Conservation (phyloP, 1,140 invertebrate species). For the Penaeus japonicus region DNA sequence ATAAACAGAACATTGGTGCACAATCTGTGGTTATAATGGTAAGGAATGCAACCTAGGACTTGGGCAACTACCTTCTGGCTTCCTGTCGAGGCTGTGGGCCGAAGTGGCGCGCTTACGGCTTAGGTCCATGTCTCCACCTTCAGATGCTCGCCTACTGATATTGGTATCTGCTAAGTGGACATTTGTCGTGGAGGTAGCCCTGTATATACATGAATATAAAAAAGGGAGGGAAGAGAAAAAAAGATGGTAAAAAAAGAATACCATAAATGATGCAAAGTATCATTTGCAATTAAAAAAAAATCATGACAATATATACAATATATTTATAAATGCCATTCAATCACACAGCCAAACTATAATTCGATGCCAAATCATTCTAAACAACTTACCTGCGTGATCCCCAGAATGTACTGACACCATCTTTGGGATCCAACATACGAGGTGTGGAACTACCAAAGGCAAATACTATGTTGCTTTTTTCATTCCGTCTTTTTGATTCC, state of each 20-base stretch:
- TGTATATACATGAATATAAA: constrained; percentile 63
- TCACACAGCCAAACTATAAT: too few relatives aligned
- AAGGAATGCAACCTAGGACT: too few relatives aligned
- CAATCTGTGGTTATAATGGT: not conserved
- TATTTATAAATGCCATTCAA: not conserved
- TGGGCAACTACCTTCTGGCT: constrained; percentile 70
- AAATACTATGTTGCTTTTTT: constrained; percentile 76
- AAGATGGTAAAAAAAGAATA: not conserved
- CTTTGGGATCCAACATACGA: constrained; percentile 81
- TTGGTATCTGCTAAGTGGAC: constrained; percentile 71
- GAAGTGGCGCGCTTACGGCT: constrained; percentile 84
- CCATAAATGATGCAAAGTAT: not conserved
- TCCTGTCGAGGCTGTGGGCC: constrained; percentile 76
- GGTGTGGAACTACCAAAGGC: constrained; percentile 90
- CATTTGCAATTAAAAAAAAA: not conserved
- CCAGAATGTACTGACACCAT: constrained; percentile 64
- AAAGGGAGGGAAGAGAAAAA: too few relatives aligned
- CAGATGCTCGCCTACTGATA: constrained; percentile 81
- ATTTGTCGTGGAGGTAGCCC: constrained; percentile 86
- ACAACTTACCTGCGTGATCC: constrained; percentile 54
- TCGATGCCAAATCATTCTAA: too few relatives aligned
- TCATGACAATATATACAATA: not conserved
- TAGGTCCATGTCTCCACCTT: constrained; percentile 73
- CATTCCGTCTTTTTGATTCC: constrained; percentile 76
- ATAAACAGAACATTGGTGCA: not conserved